Conservation (phyloP, 1,140 invertebrate genomes). For the Lerema accius region DNA sequence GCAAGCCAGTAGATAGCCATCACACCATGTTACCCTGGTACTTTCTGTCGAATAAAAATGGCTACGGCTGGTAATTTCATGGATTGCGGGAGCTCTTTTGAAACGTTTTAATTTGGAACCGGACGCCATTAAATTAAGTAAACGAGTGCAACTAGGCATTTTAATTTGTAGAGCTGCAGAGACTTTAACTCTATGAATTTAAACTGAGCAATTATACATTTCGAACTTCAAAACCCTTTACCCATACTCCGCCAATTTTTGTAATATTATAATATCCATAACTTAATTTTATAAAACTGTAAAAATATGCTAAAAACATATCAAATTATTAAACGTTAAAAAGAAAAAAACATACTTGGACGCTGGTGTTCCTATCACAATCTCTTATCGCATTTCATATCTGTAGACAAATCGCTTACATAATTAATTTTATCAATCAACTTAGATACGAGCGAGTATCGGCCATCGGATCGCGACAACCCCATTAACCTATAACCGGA, state of each 20-base stretch:
- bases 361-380: neutral
- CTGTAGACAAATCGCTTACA: constrained; percentile 2
- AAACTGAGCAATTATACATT: neutral
- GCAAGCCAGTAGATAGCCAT: constrained; percentile 11
- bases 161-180: constrained; percentile 6
- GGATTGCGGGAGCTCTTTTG: constrained; percentile 19
- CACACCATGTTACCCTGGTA: constrained; percentile 30
- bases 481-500: constrained; percentile 24
- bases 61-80: constrained; percentile 31
- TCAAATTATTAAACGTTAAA: too few relatives aligned
- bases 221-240: too few relatives aligned
- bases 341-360: too few relatives aligned
- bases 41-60: constrained; percentile 34
- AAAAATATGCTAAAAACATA: too few relatives aligned
- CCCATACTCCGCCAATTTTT: too few relatives aligned
- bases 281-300: too few relatives aligned
- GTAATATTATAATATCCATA: too few relatives aligned
- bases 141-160: constrained; percentile 20
- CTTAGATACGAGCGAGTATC: neutral
- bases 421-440: constrained; percentile 16
- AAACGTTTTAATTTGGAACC: constrained; percentile 23
- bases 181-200: neutral
- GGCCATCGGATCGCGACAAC: constrained; percentile 19
- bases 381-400: too few relatives aligned
- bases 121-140: constrained; percentile 28